These are phyloP conservation scores for Hippocampus zosterae DNA, from an alignment of 2,113 vertebrate species.

Conservation along the genomic window DNA sequence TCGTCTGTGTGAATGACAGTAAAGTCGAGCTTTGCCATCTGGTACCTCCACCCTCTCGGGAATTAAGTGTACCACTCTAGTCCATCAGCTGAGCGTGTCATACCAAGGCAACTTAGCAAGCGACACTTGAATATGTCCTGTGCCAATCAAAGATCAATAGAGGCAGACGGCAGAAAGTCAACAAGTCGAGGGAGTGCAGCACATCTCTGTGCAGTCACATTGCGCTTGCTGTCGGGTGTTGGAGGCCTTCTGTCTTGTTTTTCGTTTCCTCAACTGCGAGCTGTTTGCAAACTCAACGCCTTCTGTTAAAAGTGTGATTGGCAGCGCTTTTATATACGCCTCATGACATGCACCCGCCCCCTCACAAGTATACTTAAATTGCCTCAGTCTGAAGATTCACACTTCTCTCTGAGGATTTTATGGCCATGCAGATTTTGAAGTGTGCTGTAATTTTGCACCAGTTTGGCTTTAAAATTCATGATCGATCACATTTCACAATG, in stretches of 20 bases:
- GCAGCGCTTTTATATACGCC: conserved; percentile 9
- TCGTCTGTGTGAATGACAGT: conserved; percentile 40
- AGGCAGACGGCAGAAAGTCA: conserved; percentile 26
- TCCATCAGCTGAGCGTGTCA: conserved; percentile 31
- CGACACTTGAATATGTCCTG: conserved; percentile 16
- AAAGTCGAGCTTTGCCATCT: conserved; percentile 50
- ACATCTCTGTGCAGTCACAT: conserved; percentile 6
- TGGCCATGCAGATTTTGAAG: not conserved
- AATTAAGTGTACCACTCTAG: conserved; percentile 31
- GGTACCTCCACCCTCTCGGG: conserved; percentile 43
- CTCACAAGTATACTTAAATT: conserved; percentile 8
- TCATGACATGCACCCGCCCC: not conserved
- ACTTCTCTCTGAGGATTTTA: not conserved
- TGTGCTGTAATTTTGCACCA: not conserved
- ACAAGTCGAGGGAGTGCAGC: conserved; percentile 24
- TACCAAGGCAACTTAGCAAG: conserved; percentile 38
- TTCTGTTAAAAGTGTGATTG: conserved; percentile 20
- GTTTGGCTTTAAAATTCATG: not conserved
- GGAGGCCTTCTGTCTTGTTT: conserved; percentile 11
- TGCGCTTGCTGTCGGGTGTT: not conserved
- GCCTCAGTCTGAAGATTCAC: conserved; percentile 12
- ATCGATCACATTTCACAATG: too few relatives aligned
- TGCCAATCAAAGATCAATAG: conserved; percentile 36
- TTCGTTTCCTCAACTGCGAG: conserved; percentile 13
- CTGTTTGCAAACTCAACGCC: conserved; percentile 28